Conservation (phyloP, 92 coral and sea anemone genomes). For the Zoanthus solanderi region DNA sequence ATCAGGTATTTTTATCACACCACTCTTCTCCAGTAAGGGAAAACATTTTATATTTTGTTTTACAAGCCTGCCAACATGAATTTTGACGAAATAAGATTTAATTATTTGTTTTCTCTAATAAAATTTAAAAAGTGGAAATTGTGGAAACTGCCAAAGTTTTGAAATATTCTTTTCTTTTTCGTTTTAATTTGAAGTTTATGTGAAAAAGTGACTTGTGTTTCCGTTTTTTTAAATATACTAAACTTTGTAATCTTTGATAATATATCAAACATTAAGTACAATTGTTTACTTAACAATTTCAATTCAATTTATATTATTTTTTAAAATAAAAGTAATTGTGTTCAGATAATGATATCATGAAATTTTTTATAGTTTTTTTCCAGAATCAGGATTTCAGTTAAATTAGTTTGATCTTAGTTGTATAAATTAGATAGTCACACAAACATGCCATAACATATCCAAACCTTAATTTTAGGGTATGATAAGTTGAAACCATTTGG, state of each 20-base stretch:
- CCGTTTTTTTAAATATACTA: not conserved
- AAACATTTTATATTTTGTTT: not conserved
- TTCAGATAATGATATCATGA: not conserved
- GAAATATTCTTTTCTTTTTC: conserved; percentile 15
- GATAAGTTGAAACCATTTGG: not conserved
- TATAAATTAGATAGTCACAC: conserved; percentile 7
- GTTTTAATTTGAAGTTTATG: not conserved
- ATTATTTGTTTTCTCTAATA: not conserved
- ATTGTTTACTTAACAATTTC: not conserved
- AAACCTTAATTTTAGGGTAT: conserved; percentile 14
- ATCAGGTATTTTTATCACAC: conserved; percentile 3
- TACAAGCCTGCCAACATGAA: not conserved
- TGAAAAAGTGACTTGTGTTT: not conserved
- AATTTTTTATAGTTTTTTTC: not conserved
- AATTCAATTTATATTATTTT: too few species aligned
- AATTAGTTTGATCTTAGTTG: conserved; percentile 6
- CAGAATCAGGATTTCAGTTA: not conserved
- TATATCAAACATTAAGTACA: not conserved
- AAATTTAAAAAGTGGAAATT: conserved; percentile 1
- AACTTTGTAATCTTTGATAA: not conserved
- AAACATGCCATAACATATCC: conserved; percentile 1
- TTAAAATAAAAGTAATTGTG: not conserved
- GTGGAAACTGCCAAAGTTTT: conserved; percentile 3
- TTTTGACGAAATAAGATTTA: not conserved
- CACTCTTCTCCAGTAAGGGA: conserved; percentile 2